Percentiles rank a stretch among this genome's conserved stretches.
Evolutionary conservation across 2,888 invertebrate genomes (phyloP).

Genomic region (Nycteola revayana): DNA sequence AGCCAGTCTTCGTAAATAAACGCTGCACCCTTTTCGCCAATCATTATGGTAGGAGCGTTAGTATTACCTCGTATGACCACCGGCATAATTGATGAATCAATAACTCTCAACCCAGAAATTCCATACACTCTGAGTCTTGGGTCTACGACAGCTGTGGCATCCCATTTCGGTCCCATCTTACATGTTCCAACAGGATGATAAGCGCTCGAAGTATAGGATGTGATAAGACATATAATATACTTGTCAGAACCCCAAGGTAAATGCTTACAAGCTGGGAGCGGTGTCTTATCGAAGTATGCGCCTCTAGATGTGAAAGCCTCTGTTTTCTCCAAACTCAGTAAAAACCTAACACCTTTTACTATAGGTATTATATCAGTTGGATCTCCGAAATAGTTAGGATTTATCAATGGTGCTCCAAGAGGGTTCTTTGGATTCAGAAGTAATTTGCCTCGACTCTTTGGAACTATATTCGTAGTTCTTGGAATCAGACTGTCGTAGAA

Average conservation of each 20-base stretch:
- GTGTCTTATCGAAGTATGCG: constrained; percentile 73
- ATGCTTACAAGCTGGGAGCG: constrained; percentile 80
- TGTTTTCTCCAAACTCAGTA: constrained; percentile 80
- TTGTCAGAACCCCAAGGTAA: constrained; percentile 81
- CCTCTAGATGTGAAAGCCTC: constrained; percentile 79
- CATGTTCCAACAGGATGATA: constrained; percentile 70
- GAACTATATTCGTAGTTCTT: constrained; percentile 80
- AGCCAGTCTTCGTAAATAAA: constrained; percentile 51
- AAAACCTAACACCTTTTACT: constrained; percentile 82
- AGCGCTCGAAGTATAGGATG: constrained; percentile 77
- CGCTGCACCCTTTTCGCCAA: constrained; percentile 82
- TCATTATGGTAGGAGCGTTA: constrained; percentile 91
- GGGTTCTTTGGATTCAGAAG: constrained; percentile 85
- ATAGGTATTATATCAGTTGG: constrained; percentile 82
- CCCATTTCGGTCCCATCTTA: constrained; percentile 79
- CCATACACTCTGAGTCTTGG: constrained; percentile 85
- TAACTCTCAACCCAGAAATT: constrained; percentile 81
- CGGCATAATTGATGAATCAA: constrained; percentile 92
- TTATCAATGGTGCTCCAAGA: constrained; percentile 85
- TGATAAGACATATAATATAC: constrained; percentile 84
- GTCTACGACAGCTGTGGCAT: constrained; percentile 85
- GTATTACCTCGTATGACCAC: constrained; percentile 89
- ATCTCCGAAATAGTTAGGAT: constrained; percentile 84
- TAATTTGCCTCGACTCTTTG: constrained; percentile 83
- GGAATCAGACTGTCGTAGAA: constrained; percentile 83